A percentile compares a stretch with the other conserved stretches of the same genome.
phyloP scores from a whole-genome alignment of 2,888 invertebrate genomes.

The Spodoptera littoralis region DNA sequence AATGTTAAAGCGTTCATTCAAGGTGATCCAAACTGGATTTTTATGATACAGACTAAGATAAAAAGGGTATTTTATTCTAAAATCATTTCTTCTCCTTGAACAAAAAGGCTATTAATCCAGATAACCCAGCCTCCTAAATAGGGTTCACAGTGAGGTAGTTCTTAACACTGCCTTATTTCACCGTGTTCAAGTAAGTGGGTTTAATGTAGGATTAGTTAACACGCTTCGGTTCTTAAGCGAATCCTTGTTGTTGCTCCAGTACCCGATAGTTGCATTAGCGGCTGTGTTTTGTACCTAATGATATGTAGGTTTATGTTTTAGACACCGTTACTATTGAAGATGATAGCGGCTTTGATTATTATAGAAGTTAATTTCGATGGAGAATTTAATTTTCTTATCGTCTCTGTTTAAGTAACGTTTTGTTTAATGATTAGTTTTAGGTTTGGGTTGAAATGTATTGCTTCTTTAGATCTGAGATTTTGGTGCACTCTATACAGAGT shows the following conservation, averaged over 20 bases:
- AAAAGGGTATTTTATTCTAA: too few species aligned
- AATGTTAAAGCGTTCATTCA: too few species aligned
- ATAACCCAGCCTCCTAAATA: slow-evolving; percentile 25
- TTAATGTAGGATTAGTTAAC: slow-evolving; percentile 56
- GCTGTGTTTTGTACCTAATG: slow-evolving; percentile 59
- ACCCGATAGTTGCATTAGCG: slow-evolving; percentile 77
- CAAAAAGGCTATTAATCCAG: neutral
- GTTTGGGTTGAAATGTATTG: too few species aligned
- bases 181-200: slow-evolving; percentile 49
- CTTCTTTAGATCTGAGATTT: too few species aligned
- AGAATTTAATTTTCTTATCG: slow-evolving; percentile 29
- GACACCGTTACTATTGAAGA: slow-evolving; percentile 53
- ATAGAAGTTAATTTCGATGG: neutral
- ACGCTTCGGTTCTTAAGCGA: slow-evolving; percentile 40
- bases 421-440: too few species aligned
- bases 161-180: slow-evolving; percentile 26
- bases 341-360: neutral
- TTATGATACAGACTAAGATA: too few species aligned
- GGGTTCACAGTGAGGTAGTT: slow-evolving; percentile 26
- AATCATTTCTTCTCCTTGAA: too few species aligned
- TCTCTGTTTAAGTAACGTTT: neutral
- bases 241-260: slow-evolving; percentile 46
- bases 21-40: too few species aligned
- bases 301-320: slow-evolving; percentile 45
- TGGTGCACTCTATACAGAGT: too few species aligned